Conservation (phyloP, 2,888 invertebrate species). For the Gastrophysa polygoni region DNA sequence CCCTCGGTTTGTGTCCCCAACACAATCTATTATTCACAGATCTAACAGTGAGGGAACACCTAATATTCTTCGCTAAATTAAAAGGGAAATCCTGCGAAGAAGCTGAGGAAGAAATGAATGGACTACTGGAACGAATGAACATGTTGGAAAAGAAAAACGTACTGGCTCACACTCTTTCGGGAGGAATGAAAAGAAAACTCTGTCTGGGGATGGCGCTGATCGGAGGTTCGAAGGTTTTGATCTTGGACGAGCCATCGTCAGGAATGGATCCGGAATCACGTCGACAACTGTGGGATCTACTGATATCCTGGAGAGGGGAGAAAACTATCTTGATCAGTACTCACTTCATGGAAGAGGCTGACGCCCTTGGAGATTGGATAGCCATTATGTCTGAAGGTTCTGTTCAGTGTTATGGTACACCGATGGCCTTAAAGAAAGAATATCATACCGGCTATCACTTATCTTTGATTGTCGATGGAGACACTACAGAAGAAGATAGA, state of each 20-base stretch:
- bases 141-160: slow-evolving; percentile 68
- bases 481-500: slow-evolving; percentile 20
- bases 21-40: slow-evolving; percentile 85
- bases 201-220: slow-evolving; percentile 86
- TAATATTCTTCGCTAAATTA: slow-evolving; percentile 80
- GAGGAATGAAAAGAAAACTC: slow-evolving; percentile 90
- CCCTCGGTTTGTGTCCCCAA: slow-evolving; percentile 90
- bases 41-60: slow-evolving; percentile 83
- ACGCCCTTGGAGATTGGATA: slow-evolving; percentile 87
- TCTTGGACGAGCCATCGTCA: slow-evolving; percentile 87
- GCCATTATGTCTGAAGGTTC: slow-evolving; percentile 81
- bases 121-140: slow-evolving; percentile 65
- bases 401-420: slow-evolving; percentile 79
- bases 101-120: slow-evolving; percentile 62
- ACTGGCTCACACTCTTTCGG: slow-evolving; percentile 73
- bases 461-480: slow-evolving; percentile 58
- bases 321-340: slow-evolving; percentile 88
- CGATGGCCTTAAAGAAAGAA: slow-evolving; percentile 79
- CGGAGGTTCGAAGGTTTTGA: slow-evolving; percentile 71
- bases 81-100: slow-evolving; percentile 62
- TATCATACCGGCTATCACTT: slow-evolving; percentile 56
- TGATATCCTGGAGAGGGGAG: slow-evolving; percentile 66
- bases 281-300: slow-evolving; percentile 85
- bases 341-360: slow-evolving; percentile 96
- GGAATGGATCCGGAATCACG: slow-evolving; percentile 91